Evolutionary conservation across 2,888 invertebrate genomes (phyloP), one percentile per base, ranked within the genome.

Genomic region (Andrena marginata): DNA sequence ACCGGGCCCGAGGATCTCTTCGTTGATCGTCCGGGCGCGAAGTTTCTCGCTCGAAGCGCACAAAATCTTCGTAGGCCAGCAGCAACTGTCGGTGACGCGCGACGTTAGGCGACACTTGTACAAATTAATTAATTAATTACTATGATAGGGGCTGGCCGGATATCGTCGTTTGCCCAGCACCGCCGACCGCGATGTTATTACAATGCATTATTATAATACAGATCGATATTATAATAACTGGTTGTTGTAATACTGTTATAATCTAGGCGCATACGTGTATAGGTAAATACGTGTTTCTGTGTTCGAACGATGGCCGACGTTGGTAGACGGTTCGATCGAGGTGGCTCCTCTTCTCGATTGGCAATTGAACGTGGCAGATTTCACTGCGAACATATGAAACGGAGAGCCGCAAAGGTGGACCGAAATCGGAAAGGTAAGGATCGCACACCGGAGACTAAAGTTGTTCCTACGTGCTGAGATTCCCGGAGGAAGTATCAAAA

Each of bases 141-240:
- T 42, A 42, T 0, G 42, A 42, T 13, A 42, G 42, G 42, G 42
- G 42, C 42, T 42, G 16, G 42, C 42, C 42, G 42, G 42, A 42
- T 1, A 42, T 42, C 42, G 42, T 16, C 42, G 42, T 16, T 42
- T 16, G 42, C 42, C 42, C 42, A 16, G 42, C 13, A 42, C 1
- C 42, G 54, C 20, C 23, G 48, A 6, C 26, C 26, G 5, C 33
- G 33, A 20, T 54, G n/a, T 8, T 20, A 23, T 56, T 26, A 26
- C 56, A 56, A 56, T 23, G 20, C 56, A 13, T 56, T 56, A 56
- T 56, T 56, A 56, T 56, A 56, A 56, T 56, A 56, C 23, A 10
- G 23, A 10, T 23, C 23, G 26, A 33, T 59, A 59, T 59, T 26
- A n/a, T 62, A 29, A 59, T 59, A 62, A 35, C 2, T 31, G 8